A percentile compares a stretch with the other conserved stretches of the same genome.
These are phyloP conservation scores for Harpagoxenus sublaevis DNA, from an alignment of 2,888 invertebrate species.

Conservation along the genomic window DNA sequence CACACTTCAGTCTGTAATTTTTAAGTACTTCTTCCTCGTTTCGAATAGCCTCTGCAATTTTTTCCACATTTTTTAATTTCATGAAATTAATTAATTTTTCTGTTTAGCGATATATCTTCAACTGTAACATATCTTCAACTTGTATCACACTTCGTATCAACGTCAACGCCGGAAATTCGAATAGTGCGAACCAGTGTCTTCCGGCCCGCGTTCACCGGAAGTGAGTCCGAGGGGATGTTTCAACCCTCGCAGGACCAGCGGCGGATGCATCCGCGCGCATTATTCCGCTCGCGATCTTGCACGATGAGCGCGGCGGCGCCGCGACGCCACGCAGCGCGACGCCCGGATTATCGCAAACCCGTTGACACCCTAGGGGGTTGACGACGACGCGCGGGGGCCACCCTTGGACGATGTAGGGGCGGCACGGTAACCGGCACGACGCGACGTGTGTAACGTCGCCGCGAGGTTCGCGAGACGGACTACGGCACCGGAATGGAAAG, in stretches of 20 bases:
- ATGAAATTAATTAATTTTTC: background rate
- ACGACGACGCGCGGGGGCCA: constrained; percentile 45
- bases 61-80: background rate
- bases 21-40: no score
- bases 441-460: constrained; percentile 74
- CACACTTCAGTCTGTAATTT: background rate
- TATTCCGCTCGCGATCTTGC: constrained; percentile 11
- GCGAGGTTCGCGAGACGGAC: constrained; percentile 83
- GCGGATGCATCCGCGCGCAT: constrained; percentile 32
- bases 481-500: constrained; percentile 83
- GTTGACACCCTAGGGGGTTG: background rate
- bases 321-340: background rate
- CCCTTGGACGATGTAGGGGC: constrained; percentile 40
- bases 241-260: constrained; percentile 4
- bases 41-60: background rate
- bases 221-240: constrained; percentile 3
- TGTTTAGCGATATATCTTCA: no score
- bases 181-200: constrained; percentile 16
- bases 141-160: background rate
- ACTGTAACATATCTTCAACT: background rate
- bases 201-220: constrained; percentile 32
- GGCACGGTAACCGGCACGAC: constrained; percentile 58
- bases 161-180: constrained; percentile 7
- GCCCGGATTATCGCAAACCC: constrained; percentile 12
- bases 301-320: background rate